Percentiles rank a stretch among this genome's conserved stretches.
Conservation (phyloP, 2,797 vertebrate species). For the Syngnathus acus region DNA sequence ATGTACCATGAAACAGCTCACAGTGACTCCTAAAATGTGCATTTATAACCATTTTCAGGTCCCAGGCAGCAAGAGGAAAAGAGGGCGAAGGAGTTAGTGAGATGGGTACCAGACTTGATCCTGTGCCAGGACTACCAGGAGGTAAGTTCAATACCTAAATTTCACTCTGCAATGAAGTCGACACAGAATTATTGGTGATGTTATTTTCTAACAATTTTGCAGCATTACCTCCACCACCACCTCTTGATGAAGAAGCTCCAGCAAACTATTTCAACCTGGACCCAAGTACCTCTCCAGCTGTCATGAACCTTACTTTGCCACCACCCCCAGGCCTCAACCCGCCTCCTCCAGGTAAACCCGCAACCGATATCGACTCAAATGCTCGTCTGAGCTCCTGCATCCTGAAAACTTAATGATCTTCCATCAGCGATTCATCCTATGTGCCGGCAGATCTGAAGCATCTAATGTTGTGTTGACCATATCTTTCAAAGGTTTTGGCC, state of each 20-base stretch:
- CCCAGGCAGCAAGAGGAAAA: constrained; percentile 93
- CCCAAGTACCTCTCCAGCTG: constrained; percentile 79
- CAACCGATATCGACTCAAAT: neutral
- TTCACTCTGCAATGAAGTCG: neutral
- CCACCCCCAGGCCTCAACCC: constrained; percentile 93
- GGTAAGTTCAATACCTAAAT: constrained; percentile 63
- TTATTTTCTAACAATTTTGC: constrained; percentile 9
- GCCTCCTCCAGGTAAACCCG: constrained; percentile 79
- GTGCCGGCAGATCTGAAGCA: too few species aligned
- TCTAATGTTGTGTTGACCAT: neutral
- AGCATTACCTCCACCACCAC: constrained; percentile 90
- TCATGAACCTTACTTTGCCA: constrained; percentile 89
- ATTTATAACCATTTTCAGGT: constrained; percentile 61
- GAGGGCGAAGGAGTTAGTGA: constrained; percentile 90
- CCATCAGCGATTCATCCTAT: neutral
- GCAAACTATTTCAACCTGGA: constrained; percentile 97
- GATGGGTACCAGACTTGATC: constrained; percentile 89
- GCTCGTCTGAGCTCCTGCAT: neutral
- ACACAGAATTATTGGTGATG: too few species aligned
- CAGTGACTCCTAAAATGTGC: neutral
- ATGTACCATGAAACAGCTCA: neutral
- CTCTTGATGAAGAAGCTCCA: constrained; percentile 85
- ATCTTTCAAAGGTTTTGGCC: constrained; percentile 79
- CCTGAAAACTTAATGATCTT: too few species aligned
- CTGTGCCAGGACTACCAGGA: constrained; percentile 93